Conservation (phyloP, 2,797 vertebrate species). For the Serranus cabrilla region DNA sequence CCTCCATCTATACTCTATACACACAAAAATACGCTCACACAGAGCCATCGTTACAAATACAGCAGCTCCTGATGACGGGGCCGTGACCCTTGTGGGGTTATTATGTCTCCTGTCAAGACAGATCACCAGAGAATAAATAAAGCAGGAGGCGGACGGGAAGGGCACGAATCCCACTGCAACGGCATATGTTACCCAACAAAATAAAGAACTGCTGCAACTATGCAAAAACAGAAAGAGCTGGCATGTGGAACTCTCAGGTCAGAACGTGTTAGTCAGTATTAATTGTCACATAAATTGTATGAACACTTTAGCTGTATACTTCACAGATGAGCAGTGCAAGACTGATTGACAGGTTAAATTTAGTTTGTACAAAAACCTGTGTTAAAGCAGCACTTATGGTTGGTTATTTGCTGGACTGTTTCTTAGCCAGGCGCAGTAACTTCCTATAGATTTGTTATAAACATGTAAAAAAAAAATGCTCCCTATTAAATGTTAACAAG, state of each 20-base stretch:
- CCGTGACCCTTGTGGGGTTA: slow-evolving; percentile 47
- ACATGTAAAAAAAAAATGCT: not conserved
- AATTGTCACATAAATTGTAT: too few relatives aligned
- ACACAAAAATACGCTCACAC: slow-evolving; percentile 42
- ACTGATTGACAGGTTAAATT: too few relatives aligned
- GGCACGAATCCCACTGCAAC: slow-evolving; percentile 12
- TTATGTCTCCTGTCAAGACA: slow-evolving; percentile 60
- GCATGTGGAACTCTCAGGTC: not conserved
- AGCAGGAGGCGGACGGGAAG: slow-evolving; percentile 16
- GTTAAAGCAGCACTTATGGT: too few relatives aligned
- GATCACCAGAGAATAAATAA: slow-evolving; percentile 53
- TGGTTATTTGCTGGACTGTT: not conserved
- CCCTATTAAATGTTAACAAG: not conserved
- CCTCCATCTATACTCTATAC: slow-evolving; percentile 40
- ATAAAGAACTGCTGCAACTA: not conserved
- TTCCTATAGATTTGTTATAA: too few relatives aligned
- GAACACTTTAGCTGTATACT: too few relatives aligned
- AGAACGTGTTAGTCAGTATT: too few relatives aligned
- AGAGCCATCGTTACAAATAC: slow-evolving; percentile 46
- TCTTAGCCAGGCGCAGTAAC: not conserved
- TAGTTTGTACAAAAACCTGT: too few relatives aligned
- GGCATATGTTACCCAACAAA: slow-evolving; percentile 32
- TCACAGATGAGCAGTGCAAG: too few relatives aligned
- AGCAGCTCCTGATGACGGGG: slow-evolving; percentile 44
- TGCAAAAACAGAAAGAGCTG: not conserved